A percentile compares a stretch with the other conserved stretches of the same genome.
Conservation (phyloP, 2,113 vertebrate species). For the Gymnocephalus cernua region DNA sequence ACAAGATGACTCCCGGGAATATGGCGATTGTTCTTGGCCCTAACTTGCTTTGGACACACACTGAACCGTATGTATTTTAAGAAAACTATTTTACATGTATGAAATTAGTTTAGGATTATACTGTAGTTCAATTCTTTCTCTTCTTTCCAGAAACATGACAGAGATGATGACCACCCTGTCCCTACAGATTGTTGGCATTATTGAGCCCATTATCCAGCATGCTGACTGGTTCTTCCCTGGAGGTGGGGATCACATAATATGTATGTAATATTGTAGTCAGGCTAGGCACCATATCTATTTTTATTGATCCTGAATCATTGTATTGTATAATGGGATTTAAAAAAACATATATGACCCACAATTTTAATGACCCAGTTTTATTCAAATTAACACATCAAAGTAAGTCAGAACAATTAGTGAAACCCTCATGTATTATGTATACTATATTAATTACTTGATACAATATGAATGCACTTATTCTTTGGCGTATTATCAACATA, state of each 20-base stretch:
- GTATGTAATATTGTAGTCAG: constrained; percentile 29
- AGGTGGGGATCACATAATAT: constrained; percentile 82
- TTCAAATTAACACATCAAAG: background rate
- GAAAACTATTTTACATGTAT: background rate
- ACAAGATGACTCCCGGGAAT: constrained; percentile 98
- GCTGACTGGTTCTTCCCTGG: constrained; percentile 99
- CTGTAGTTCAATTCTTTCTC: background rate
- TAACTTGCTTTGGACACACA: constrained; percentile 95
- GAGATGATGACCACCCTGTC: constrained; percentile 99
- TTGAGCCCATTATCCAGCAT: constrained; percentile 97
- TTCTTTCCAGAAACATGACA: constrained; percentile 91
- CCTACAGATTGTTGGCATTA: constrained; percentile 95
- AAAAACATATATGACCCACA: background rate
- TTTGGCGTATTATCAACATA: background rate
- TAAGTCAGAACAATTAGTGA: background rate
- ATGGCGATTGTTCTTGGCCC: constrained; percentile 98
- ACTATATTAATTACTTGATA: background rate
- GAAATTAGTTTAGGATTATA: background rate
- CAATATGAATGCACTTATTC: background rate
- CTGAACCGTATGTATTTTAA: constrained; percentile 87
- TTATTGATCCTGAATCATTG: background rate
- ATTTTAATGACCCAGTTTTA: background rate
- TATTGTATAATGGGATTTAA: background rate
- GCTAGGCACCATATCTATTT: background rate
- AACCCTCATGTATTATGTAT: background rate